Conservation (phyloP, 2,888 invertebrate species). For the Stenodera caucasica region DNA sequence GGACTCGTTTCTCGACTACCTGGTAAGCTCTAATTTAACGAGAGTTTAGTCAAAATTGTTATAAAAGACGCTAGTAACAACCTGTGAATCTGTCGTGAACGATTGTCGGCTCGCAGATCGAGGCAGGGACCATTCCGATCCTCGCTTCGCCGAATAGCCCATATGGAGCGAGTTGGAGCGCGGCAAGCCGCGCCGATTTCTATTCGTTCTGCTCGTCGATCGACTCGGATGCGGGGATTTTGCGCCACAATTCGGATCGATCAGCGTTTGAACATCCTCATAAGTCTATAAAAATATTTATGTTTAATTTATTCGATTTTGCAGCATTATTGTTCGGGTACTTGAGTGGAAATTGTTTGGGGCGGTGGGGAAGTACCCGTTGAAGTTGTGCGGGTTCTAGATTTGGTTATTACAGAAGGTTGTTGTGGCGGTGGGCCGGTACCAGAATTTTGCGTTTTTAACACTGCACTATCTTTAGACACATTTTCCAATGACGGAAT, state of each 20-base stretch:
- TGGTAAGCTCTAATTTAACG: conserved; percentile 58
- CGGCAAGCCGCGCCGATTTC: conserved; percentile 41
- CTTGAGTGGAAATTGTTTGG: conserved; percentile 83
- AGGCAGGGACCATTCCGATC: conserved; percentile 56
- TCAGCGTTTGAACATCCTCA: conserved; percentile 50
- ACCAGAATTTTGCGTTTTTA: conserved; percentile 59
- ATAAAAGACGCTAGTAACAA: conserved; percentile 7
- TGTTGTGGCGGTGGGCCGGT: conserved; percentile 54
- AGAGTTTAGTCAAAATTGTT: not conserved
- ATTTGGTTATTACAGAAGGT: not conserved
- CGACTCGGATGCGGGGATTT: conserved; percentile 33
- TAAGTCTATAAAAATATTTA: conserved; percentile 59
- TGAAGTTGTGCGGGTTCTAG: conserved; percentile 54
- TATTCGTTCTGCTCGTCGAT: conserved; percentile 40
- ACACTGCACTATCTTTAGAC: conserved; percentile 31
- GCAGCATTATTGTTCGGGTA: conserved; percentile 36
- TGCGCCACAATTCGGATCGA: conserved; percentile 34
- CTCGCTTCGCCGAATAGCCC: conserved; percentile 36
- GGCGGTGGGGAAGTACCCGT: conserved; percentile 86
- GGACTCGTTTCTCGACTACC: conserved; percentile 59
- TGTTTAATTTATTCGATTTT: not conserved
- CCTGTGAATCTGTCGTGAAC: conserved; percentile 68
- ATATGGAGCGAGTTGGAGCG: conserved; percentile 51
- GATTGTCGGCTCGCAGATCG: conserved; percentile 69
- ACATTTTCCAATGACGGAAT: conserved; percentile 34